Conservation (phyloP, 2,888 invertebrate genomes). For the Branchinecta sandiegonensis region DNA sequence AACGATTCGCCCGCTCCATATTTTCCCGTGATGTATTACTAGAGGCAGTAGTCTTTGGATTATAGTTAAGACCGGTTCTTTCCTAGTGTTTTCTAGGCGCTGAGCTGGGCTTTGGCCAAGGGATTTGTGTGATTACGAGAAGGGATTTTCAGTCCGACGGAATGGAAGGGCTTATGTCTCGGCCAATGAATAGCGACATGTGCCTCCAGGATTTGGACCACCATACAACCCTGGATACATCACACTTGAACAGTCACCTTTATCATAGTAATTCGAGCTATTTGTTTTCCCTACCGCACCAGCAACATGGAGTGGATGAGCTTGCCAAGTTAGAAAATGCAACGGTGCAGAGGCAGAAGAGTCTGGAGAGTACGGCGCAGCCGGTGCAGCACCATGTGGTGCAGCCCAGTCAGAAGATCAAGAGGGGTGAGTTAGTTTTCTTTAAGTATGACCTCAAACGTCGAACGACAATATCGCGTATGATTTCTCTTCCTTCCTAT, state of each 20-base stretch:
- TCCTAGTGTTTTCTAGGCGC: constrained; percentile 13
- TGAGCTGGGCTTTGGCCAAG: constrained; percentile 15
- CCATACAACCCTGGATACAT: constrained; percentile 2
- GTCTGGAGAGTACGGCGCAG: neutral
- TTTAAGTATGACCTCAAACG: too few species aligned
- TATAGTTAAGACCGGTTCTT: constrained; percentile 16
- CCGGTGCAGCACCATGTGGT: neutral
- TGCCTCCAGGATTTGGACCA: constrained; percentile 10
- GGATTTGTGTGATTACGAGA: constrained; percentile 16
- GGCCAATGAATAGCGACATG: constrained; percentile 7
- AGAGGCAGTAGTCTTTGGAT: constrained; percentile 16
- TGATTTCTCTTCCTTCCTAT: too few species aligned
- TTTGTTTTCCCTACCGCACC: constrained; percentile 3
- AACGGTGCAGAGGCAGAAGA: neutral
- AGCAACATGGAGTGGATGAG: constrained; percentile 5
- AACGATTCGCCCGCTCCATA: constrained; percentile 12
- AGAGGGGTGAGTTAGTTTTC: neutral
- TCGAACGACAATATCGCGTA: too few species aligned
- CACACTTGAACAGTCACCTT: neutral
- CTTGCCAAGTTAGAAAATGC: constrained; percentile 9
- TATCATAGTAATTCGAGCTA: constrained; percentile 5
- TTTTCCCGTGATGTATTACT: constrained; percentile 15
- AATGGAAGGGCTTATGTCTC: constrained; percentile 16
- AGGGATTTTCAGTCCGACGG: constrained; percentile 9
- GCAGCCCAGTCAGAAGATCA: neutral